Conservation (phyloP, 2,797 vertebrate species). For the Neostethus bicornis region DNA sequence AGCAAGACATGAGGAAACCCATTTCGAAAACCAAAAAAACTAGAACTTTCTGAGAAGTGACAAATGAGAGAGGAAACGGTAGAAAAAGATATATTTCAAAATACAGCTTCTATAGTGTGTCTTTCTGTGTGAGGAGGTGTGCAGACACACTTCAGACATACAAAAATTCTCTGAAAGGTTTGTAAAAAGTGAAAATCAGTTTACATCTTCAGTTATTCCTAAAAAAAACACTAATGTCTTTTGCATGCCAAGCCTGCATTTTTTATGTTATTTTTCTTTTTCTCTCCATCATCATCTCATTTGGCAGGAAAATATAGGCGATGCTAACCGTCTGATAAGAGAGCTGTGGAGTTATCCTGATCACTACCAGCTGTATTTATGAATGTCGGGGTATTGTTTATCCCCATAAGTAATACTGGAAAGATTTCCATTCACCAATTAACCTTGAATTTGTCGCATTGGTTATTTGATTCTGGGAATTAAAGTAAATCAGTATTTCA, state of each 20-base stretch:
- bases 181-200: neutral
- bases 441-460: neutral
- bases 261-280: neutral
- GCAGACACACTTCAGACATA: neutral
- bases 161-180: slow-evolving; percentile 10
- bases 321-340: neutral
- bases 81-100: slow-evolving; percentile 7
- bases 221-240: neutral
- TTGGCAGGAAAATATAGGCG: neutral
- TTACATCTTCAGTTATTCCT: neutral
- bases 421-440: neutral
- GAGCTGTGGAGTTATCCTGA: neutral
- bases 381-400: neutral
- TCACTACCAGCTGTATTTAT: neutral
- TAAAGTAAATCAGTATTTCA: neutral
- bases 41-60: neutral
- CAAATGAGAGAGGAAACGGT: neutral
- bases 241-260: neutral
- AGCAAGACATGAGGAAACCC: slow-evolving; percentile 2
- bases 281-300: neutral
- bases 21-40: neutral
- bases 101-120: slow-evolving; percentile 1
- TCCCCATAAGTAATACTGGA: neutral
- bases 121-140: slow-evolving; percentile 2
- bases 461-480: neutral